Evolutionary conservation across 2,797 vertebrate species (phyloP), one percentile per base, ranked within the genome.

Genomic region (Nyctibius grandis): DNA sequence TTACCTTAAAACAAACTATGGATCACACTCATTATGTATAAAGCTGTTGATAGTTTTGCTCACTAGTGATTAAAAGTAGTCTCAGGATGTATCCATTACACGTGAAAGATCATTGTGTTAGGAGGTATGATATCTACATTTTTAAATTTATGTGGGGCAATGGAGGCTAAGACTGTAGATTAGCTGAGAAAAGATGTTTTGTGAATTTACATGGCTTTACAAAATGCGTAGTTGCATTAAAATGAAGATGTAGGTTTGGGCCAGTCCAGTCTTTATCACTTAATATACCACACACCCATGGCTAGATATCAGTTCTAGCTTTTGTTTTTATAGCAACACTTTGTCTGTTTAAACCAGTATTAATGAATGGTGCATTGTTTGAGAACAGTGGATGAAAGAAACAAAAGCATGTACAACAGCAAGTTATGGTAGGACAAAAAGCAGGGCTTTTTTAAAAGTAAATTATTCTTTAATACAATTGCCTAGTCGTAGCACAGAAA

Each of bases 381-480:
- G 23, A 72, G 51, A 54, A 22, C 15, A 54, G 5, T 36, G 53
- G 2, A 54, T 85, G 50, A 48, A 88, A 83, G n/a, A 75, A 59
- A 9, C 29, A 57, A 67, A 68, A 84, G 5, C 15, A 54, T n/a
- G 19, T 38, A 47, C 6, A 78, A n/a, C 5, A 59, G 4, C 19
- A 51, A 47, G 9, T 47, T 60, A 34, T 17, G 18, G 40, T 0
- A 45, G 7, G 16, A 45, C 7, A 54, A 54, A 86, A 59, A 2
- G 0, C 2, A 59, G 18, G 6, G 0, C 1, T 57, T 76, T 51
- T 45, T 25, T 3, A 1, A 36, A 68, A 81, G 9, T 36, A 45
- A 31, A 11, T 54, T 2, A 4, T 48, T 31, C 7, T 60, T 64
- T 40, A 44, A 89, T 89, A 56, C 44, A 76, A 31, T 75, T 63